Evolutionary conservation across 2,113 vertebrate genomes (phyloP).

Genomic region (Cyprinodon variegatus): DNA sequence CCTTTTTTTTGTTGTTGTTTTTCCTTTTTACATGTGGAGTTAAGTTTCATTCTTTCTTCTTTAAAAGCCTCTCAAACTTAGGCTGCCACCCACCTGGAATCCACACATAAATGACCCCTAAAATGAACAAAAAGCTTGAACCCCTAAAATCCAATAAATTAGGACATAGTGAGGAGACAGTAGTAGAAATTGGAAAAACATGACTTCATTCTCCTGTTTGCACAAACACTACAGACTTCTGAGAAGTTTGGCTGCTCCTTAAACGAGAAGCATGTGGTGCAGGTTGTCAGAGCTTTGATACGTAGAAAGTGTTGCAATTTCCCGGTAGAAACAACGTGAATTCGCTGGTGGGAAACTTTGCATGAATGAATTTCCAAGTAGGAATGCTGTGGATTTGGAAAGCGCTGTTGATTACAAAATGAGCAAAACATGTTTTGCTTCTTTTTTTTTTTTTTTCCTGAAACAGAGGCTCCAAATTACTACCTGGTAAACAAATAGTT

Average conservation of each 20-base stretch:
- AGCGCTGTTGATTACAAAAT: neutral
- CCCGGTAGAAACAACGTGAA: neutral
- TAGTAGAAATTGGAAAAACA: neutral
- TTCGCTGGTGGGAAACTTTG: neutral
- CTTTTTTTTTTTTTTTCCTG: neutral
- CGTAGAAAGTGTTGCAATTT: neutral
- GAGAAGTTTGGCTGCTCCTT: conserved; percentile 5
- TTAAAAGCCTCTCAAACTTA: neutral
- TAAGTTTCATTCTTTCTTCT: neutral
- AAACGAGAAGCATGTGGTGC: conserved; percentile 5
- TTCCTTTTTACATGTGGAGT: neutral
- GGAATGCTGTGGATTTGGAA: conserved; percentile 10
- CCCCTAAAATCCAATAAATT: conserved; percentile 1
- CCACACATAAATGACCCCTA: conserved; percentile 4
- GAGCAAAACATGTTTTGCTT: neutral
- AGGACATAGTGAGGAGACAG: neutral
- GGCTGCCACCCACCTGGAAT: neutral
- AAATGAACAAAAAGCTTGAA: neutral
- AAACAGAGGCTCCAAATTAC: neutral
- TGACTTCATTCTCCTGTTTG: conserved; percentile 11
- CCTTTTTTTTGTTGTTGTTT: conserved; percentile 29
- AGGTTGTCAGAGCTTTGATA: neutral
- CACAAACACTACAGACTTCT: conserved; percentile 23
- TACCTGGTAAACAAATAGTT: conserved; percentile 1
- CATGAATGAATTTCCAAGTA: neutral